Base-by-base conservation (phyloP, 2,888 invertebrate genomes). In the Megastigmus dorsalis region DNA sequence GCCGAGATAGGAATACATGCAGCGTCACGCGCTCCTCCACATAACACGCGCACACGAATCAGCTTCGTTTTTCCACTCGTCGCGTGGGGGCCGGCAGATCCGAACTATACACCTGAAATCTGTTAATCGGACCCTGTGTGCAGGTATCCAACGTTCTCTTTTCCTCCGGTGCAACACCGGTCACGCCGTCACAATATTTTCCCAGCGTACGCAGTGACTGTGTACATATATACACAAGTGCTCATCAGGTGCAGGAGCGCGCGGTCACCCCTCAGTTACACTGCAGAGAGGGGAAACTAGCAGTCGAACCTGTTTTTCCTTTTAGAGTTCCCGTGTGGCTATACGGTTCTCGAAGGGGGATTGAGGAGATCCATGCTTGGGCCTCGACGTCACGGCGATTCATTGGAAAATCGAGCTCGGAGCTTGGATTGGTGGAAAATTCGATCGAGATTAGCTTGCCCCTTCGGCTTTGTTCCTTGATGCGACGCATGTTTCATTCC, bases 11-110 rank as follows among this genome's bases (percentile, higher is more conserved):
- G n/a, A n/a, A n/a, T n/a, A n/a, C n/a, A n/a, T n/a, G 84, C 84
- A 82, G 65, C 82, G 82, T 84, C 84, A 84, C 83, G 83, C 80
- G 80, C 80, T 81, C 78, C 80, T 80, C n/a, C n/a, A n/a, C n/a
- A n/a, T n/a, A n/a, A n/a, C n/a, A n/a, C n/a, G n/a, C n/a, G n/a
- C n/a, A n/a, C n/a, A n/a, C n/a, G n/a, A n/a, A n/a, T n/a, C n/a
- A n/a, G n/a, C n/a, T n/a, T n/a, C n/a, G n/a, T n/a, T 82, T 80
- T 81, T 28, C 55, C 80, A 77, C 78, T 80, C 82, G 66, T 78
- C 78, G 78, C 81, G 80, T 80, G 79, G 80, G 81, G 79, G 78
- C 48, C 59, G 9, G 30, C 15, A n/a, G n/a, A n/a, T n/a, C n/a
- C n/a, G n/a, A n/a, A n/a, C n/a, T n/a, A n/a, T 38, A 23, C 71